Evolutionary conservation across 1,140 invertebrate species (phyloP), one percentile per base, ranked within the genome.

Genomic region (Monomorium pharaonis): DNA sequence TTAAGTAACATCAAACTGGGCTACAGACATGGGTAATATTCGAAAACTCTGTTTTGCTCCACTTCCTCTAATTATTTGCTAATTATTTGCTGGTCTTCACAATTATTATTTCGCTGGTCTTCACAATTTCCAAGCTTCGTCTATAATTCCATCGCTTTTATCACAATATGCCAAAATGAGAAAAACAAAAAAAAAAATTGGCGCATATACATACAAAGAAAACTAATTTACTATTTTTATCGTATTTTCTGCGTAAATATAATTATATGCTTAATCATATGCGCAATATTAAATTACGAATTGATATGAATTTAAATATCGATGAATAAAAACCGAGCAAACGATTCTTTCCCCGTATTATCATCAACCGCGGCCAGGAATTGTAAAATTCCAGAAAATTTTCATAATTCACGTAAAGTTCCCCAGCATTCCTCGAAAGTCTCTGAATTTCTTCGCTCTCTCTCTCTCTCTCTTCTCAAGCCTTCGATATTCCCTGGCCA

Each of bases 141-240:
- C 21, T 54, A 74, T 37, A 72, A 33, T 74, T 74, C 14, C 51
- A 74, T 74, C 18, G 51, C n/a, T 56, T 74, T 74, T 74, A 74
- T 10, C 33, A 2, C 14, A 74, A 21, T 37, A 10, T 16, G 7
- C 6, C 51, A 54, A 58, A 74, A 42, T 14, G 12, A 58, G 51
- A 42, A 18, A 21, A 58, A 58, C 16, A 54, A 33, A 51, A 72
- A 44, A 72, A 44, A 72, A 51, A 5, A 30, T 1, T 6, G 30
- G 24, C 5, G 14, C 49, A 12, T 12, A 16, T 21, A 72, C 24
- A 6, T 56, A 24, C 51, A 0, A 74, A 56, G 10, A 7, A 51
- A 49, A 47, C 24, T 62, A 33, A 44, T 54, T 54, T 54, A 74
- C n/a, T 21, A 54, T 54, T 74, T 74, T 37, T 16, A 56, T 21